Percentiles rank a stretch among this genome's conserved stretches.
Evolutionary conservation across 92 coral and sea anemone species (phyloP).

Genomic region (Palythoa caribaeorum): DNA sequence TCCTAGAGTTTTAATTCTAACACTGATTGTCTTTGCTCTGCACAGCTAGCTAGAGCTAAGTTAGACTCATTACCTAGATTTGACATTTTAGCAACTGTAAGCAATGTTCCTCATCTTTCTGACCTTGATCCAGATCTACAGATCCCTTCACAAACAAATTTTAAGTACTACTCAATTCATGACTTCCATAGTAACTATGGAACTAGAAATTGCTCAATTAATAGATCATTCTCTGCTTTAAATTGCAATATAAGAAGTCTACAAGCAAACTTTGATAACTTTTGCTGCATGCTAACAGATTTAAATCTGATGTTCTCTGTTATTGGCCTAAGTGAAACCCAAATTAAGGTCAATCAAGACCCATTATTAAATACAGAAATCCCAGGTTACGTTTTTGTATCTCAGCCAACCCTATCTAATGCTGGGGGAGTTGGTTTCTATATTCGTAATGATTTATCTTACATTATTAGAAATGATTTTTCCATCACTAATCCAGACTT

Average conservation of each 20-base stretch:
- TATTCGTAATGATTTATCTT: neutral
- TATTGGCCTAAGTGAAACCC: neutral
- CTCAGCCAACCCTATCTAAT: neutral
- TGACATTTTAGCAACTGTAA: neutral
- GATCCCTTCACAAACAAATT: constrained; percentile 24
- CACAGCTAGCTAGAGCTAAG: neutral
- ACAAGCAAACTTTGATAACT: neutral
- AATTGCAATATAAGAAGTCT: neutral
- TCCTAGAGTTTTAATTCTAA: constrained; percentile 29
- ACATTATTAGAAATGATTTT: neutral
- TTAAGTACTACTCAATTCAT: constrained; percentile 27
- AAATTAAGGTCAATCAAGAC: neutral
- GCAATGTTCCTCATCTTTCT: constrained; percentile 14
- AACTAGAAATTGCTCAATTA: neutral
- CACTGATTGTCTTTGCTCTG: constrained; percentile 26
- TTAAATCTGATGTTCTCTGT: neutral
- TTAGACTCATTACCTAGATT: constrained; percentile 5
- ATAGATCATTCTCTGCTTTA: neutral
- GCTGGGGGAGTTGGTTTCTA: neutral
- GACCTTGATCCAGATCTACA: constrained; percentile 27
- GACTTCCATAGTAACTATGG: constrained; percentile 22
- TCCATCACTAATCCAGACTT: too few species aligned
- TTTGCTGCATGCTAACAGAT: neutral
- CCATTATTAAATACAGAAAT: neutral
- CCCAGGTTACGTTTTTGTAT: neutral